Percentiles rank a stretch among this genome's conserved stretches.
Conservation (phyloP, 2,113 vertebrate species). For the Menura novaehollandiae region DNA sequence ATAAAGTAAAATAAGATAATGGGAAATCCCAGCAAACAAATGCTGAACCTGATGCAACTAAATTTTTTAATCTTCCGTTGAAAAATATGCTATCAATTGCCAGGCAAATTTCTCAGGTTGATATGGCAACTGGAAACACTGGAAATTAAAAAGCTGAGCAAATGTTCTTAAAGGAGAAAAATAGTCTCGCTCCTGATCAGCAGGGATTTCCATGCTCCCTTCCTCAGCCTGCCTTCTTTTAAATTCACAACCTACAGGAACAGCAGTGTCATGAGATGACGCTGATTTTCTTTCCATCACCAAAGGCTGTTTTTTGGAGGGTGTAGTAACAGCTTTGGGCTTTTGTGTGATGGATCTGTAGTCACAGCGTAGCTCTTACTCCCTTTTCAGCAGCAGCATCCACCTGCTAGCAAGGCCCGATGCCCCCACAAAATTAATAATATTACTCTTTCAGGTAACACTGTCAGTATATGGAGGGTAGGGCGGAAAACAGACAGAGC, state of each 20-base stretch:
- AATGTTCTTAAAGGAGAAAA: slow-evolving; percentile 35
- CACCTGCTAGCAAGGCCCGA: not conserved
- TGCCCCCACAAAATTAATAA: not conserved
- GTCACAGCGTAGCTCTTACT: not conserved
- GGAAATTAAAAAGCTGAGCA: slow-evolving; percentile 37
- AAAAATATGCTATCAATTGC: slow-evolving; percentile 12
- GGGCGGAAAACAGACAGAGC: not conserved
- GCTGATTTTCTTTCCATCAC: not conserved
- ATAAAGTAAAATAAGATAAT: not conserved
- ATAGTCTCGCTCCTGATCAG: not conserved
- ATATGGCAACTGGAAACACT: slow-evolving; percentile 62
- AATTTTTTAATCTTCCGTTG: slow-evolving; percentile 2
- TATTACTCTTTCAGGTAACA: not conserved
- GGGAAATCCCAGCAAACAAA: not conserved
- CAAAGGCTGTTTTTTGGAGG: not conserved
- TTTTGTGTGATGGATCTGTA: not conserved
- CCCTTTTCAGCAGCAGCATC: not conserved
- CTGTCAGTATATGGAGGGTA: not conserved
- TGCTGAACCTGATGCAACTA: not conserved
- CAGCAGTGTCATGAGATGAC: not conserved
- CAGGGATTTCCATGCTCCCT: slow-evolving; percentile 32
- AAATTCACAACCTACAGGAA: not conserved
- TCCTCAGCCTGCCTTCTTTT: not conserved
- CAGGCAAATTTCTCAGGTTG: slow-evolving; percentile 46
- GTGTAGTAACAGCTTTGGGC: not conserved